These are phyloP conservation scores for Gallinago jamesoni DNA, from an alignment of 2,113 vertebrate species.

Conservation along the genomic window DNA sequence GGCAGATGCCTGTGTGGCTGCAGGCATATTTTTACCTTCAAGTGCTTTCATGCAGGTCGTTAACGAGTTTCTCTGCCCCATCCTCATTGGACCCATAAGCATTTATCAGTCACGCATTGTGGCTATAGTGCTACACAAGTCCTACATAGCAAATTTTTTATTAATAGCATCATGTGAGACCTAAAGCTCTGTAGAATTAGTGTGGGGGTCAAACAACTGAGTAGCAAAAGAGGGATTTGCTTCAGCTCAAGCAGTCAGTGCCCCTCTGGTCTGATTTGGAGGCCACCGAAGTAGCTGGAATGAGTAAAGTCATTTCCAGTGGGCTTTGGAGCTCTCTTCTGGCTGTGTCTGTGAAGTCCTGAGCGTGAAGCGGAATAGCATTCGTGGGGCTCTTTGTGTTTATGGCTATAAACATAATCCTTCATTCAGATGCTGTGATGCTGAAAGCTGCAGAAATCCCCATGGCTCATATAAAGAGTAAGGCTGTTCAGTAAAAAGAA, in stretches of 20 bases:
- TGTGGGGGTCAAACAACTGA: neutral
- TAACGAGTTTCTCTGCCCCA: neutral
- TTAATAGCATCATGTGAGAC: neutral
- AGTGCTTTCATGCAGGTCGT: neutral
- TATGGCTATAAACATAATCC: neutral
- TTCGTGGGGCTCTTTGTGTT: neutral
- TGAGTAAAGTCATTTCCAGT: neutral
- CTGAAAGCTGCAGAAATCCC: conserved; percentile 27
- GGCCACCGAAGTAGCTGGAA: neutral
- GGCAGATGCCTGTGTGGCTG: neutral
- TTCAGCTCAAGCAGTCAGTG: neutral
- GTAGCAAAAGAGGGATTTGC: neutral
- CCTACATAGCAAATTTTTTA: neutral
- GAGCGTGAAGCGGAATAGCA: neutral
- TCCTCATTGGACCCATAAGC: neutral
- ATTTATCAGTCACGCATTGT: neutral
- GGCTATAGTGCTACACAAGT: neutral
- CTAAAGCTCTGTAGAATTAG: neutral
- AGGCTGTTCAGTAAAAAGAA: neutral
- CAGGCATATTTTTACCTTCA: neutral
- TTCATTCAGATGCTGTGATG: neutral
- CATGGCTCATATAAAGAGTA: neutral
- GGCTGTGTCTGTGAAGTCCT: neutral
- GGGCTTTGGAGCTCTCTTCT: neutral
- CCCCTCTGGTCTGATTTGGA: neutral